Base-by-base conservation (phyloP, 2,113 vertebrate genomes). In the Stercorarius parasiticus region DNA sequence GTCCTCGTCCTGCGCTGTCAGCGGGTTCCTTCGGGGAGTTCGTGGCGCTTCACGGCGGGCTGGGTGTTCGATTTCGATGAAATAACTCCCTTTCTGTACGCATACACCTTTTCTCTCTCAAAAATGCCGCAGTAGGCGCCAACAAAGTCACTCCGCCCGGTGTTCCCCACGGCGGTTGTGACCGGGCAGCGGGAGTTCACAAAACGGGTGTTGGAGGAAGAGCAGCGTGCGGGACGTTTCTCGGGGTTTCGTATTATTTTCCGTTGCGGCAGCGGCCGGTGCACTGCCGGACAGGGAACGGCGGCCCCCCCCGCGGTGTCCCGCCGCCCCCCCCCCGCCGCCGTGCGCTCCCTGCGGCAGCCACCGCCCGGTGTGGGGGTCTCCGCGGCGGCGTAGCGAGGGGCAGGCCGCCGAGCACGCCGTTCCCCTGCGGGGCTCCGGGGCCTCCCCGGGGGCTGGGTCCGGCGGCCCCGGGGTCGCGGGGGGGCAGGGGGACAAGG, bases 221-320 rank as follows among this genome's bases (percentile, higher is more conserved):
- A 74, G 0, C 38, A 3, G 21, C 1, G 30, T 4, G 4, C 21
- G 3, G 40, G 50, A 36, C 15, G 17, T 30, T 18, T 34, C 8
- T 29, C 30, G 32, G 4, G 1, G 16, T 12, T 42, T 19, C 40
- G 22, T 14, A 4, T 3, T 5, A 10, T 30, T 66, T 32, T 38
- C 17, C 20, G 20, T 21, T 21, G 47, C 47, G 47, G 47, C 25
- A 30, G 47, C 49, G 30, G 29, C 29, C 23, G 55, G 7, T 32
- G 49, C 79, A 0, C 26, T 5, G 52, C 13, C 25, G 19, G 11
- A 18, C 15, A 5, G 7, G 29, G 30, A 12, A 12, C 18, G 22
- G 22, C 49, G 32, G 15, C 14, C 26, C 42, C 27, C 34, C 36
- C 25, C 38, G 7, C 38, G 45, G 34, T 2, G 26, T 47, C 79